phyloP scores from a whole-genome alignment of 2,888 invertebrate genomes.

The Trachelus troglodyta region DNA sequence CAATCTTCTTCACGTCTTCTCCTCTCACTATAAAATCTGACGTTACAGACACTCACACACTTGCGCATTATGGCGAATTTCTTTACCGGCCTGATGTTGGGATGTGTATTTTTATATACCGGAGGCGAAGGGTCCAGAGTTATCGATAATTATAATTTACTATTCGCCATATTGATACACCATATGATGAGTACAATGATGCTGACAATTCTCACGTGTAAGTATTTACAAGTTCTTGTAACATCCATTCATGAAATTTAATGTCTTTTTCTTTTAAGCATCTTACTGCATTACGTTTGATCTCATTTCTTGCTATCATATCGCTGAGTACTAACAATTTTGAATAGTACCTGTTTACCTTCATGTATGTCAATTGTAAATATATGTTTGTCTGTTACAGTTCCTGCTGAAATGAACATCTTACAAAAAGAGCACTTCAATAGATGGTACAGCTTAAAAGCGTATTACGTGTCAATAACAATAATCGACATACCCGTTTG shows the following conservation, averaged over 20 bases:
- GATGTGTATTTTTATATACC: constrained; percentile 78
- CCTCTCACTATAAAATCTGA: background rate
- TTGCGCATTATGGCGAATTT: constrained; percentile 80
- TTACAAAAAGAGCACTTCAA: constrained; percentile 88
- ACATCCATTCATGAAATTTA: background rate
- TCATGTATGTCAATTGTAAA: constrained; percentile 22
- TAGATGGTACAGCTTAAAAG: constrained; percentile 87
- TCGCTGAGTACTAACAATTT: constrained; percentile 1
- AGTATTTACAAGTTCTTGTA: constrained; percentile 58
- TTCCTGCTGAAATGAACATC: constrained; percentile 85
- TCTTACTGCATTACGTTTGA: background rate
- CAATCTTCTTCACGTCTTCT: background rate
- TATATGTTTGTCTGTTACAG: constrained; percentile 66
- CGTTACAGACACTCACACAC: constrained; percentile 80
- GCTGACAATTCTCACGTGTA: constrained; percentile 88
- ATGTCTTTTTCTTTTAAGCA: background rate
- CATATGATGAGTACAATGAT: constrained; percentile 94
- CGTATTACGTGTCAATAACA: constrained; percentile 82
- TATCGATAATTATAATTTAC: constrained; percentile 85
- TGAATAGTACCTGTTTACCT: background rate
- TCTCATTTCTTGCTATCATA: background rate
- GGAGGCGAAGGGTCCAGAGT: constrained; percentile 83
- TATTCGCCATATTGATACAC: constrained; percentile 93
- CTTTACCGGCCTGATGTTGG: constrained; percentile 80
- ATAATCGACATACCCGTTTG: constrained; percentile 83